Evolutionary conservation across 1,140 invertebrate species (phyloP).

Genomic region (Helicoverpa armigera): DNA sequence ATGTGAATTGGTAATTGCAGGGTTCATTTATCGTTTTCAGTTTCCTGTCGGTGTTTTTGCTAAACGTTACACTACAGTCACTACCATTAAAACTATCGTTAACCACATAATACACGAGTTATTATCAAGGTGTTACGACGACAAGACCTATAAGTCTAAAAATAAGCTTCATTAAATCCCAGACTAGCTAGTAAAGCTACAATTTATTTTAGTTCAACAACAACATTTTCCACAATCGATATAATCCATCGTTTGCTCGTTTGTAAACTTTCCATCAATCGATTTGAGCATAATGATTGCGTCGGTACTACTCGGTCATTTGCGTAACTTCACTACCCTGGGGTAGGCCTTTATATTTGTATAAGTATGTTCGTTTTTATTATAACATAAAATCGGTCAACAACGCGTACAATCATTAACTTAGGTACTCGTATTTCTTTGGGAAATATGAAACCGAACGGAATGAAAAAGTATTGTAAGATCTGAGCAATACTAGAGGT

Average conservation of each 20-base stretch:
- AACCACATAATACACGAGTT: no score
- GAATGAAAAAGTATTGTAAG: neutral
- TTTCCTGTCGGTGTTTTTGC: no score
- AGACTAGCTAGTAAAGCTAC: neutral
- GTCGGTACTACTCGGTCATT: neutral
- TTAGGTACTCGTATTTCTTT: neutral
- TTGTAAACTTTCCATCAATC: slow-evolving; percentile 23
- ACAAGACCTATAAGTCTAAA: no score
- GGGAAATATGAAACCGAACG: neutral
- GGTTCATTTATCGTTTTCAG: no score
- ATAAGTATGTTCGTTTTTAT: no score
- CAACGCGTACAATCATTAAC: no score
- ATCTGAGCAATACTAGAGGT: slow-evolving; percentile 12
- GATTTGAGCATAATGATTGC: slow-evolving; percentile 23
- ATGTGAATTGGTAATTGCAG: no score
- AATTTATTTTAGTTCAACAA: neutral
- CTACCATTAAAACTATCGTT: no score
- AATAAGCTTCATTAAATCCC: neutral
- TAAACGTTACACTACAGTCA: no score
- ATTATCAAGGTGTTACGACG: no score
- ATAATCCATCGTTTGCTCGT: slow-evolving; percentile 4
- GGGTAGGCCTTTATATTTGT: no score
- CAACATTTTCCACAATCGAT: slow-evolving; percentile 8
- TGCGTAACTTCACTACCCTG: neutral
- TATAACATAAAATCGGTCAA: no score